Evolutionary conservation across 2,113 vertebrate genomes (phyloP).

Genomic region (Haplotaxodon microlepis): DNA sequence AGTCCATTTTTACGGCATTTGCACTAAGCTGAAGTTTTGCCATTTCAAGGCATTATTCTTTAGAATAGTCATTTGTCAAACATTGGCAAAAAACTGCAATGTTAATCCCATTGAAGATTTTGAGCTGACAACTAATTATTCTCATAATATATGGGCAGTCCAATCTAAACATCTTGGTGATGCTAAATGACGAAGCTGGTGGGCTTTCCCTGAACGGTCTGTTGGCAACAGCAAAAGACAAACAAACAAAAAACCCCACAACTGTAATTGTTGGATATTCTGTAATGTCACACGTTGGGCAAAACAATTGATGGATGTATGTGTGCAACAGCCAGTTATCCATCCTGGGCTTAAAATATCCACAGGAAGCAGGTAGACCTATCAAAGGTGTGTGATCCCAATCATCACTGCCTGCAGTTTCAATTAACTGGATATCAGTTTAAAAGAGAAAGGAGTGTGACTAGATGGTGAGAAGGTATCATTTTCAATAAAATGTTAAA

Average conservation of each 20-base stretch:
- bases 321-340: not conserved
- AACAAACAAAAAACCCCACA: fast-evolving
- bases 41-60: not conserved
- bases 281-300: fast-evolving
- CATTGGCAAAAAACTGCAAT: not conserved
- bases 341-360: not conserved
- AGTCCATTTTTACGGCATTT: not conserved
- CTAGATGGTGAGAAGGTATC: fast-evolving
- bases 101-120: not conserved
- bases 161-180: not conserved
- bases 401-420: not conserved
- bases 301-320: not conserved
- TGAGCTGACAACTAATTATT: not conserved
- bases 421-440: not conserved
- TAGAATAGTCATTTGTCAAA: not conserved
- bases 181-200: not conserved
- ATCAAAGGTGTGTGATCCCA: not conserved
- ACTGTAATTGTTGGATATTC: not conserved
- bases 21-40: not conserved
- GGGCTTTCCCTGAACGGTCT: not conserved
- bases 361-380: not conserved
- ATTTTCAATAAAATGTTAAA: not conserved
- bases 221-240: not conserved
- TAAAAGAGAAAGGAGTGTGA: not conserved
- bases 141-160: not conserved